Evolutionary conservation across 2,797 vertebrate genomes (phyloP).

Genomic region (Urocyon cinereoargenteus): DNA sequence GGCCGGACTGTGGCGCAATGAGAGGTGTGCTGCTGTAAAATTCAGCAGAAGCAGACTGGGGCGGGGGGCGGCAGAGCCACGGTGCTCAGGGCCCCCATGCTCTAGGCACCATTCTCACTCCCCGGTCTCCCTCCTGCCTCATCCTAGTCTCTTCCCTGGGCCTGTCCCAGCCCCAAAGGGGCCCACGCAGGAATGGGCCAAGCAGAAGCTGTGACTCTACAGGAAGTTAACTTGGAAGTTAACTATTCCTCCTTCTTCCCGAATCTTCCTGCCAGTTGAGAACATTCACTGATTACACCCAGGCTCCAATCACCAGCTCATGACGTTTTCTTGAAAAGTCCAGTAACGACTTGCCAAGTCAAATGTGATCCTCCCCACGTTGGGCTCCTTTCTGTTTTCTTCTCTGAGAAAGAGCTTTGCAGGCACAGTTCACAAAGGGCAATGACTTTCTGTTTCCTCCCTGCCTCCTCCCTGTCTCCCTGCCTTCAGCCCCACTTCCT

Average conservation of each 20-base stretch:
- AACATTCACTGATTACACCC: background rate
- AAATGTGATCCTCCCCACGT: background rate
- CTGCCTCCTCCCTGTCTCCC: too few species aligned
- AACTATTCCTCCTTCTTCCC: background rate
- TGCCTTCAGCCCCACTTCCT: too few species aligned
- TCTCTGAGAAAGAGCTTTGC: background rate
- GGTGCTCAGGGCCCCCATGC: background rate
- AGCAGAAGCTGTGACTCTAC: too few species aligned
- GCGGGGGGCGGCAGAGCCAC: fast-evolving
- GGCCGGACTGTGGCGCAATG: fast-evolving
- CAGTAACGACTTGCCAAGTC: background rate
- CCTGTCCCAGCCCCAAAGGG: fast-evolving
- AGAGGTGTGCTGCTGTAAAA: fast-evolving
- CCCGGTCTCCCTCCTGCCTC: fast-evolving
- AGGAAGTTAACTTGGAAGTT: background rate
- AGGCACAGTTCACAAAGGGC: background rate
- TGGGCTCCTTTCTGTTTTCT: background rate
- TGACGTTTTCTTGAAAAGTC: background rate
- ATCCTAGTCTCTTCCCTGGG: fast-evolving
- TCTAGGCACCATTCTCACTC: background rate
- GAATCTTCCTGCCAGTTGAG: background rate
- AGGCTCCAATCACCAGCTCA: fast-evolving
- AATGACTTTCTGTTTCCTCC: fast-evolving
- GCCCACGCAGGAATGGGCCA: background rate
- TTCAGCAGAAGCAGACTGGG: background rate